These are phyloP conservation scores for Drosophila santomea DNA, from an alignment of 1,140 invertebrate species.

Conservation along the genomic window DNA sequence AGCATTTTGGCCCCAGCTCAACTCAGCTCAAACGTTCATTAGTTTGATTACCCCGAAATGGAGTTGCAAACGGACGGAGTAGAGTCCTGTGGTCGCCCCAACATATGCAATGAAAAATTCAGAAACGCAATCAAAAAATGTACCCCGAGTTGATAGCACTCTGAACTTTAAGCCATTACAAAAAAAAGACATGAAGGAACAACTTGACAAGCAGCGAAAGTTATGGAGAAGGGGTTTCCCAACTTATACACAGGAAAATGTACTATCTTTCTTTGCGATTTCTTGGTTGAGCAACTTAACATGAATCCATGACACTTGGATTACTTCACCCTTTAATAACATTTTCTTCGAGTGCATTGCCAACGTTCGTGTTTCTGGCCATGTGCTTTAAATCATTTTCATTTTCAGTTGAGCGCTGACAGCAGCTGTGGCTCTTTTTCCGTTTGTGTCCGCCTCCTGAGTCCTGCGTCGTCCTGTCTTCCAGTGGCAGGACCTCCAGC, in stretches of 20 bases:
- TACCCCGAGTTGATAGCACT: conserved; percentile 17
- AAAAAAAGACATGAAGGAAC: conserved; percentile 22
- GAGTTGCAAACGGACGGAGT: conserved; percentile 4
- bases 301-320: no score
- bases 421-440: conserved; percentile 62
- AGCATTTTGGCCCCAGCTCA: conserved; percentile 24
- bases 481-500: neutral
- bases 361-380: conserved; percentile 24
- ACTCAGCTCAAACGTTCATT: conserved; percentile 42
- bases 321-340: no score
- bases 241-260: no score
- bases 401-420: conserved; percentile 65
- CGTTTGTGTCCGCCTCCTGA: conserved; percentile 19
- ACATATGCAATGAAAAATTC: conserved; percentile 55
- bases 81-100: neutral
- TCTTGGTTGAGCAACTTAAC: no score
- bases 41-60: conserved; percentile 62
- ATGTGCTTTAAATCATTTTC: conserved; percentile 82
- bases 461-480: conserved; percentile 1
- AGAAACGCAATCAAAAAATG: conserved; percentile 32
- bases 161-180: conserved; percentile 55
- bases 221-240: neutral
- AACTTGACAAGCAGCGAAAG: conserved; percentile 32
- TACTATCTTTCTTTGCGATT: no score
- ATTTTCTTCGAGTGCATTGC: neutral